These are phyloP conservation scores for Conus betulinus DNA, from an alignment of 1,140 invertebrate species.

Conservation along the genomic window DNA sequence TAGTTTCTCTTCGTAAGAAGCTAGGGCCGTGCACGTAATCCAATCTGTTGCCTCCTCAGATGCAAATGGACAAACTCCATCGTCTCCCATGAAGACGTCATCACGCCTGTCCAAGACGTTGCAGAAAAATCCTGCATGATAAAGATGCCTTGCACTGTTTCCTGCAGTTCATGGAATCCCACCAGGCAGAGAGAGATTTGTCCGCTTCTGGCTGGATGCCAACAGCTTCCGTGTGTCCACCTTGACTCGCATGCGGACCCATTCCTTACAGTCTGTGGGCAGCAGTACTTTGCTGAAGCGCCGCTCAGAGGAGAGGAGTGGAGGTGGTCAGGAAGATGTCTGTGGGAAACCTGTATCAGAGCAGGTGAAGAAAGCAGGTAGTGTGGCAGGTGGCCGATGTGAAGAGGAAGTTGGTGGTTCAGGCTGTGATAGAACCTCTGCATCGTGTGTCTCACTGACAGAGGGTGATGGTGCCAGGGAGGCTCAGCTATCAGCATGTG, in stretches of 20 bases:
- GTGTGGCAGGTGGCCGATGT: too few relatives aligned
- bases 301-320: slow-evolving; percentile 24
- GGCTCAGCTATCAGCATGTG: background rate
- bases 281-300: slow-evolving; percentile 52
- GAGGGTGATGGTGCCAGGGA: background rate
- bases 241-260: slow-evolving; percentile 63
- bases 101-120: slow-evolving; percentile 82
- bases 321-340: background rate
- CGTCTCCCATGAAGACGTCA: slow-evolving; percentile 40
- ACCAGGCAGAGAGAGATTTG: slow-evolving; percentile 78
- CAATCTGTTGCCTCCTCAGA: too few relatives aligned
- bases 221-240: slow-evolving; percentile 80
- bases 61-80: too few relatives aligned
- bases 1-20: too few relatives aligned
- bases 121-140: slow-evolving; percentile 82
- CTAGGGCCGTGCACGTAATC: too few relatives aligned
- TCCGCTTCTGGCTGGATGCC: slow-evolving; percentile 86
- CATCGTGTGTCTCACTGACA: background rate
- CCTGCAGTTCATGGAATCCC: slow-evolving; percentile 84
- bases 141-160: slow-evolving; percentile 84
- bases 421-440: background rate
- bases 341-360: background rate
- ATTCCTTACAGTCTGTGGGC: slow-evolving; percentile 62
- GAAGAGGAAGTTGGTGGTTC: background rate
- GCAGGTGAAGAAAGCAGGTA: too few relatives aligned